A percentile compares a stretch with the other conserved stretches of the same genome.
Conservation (phyloP, 2,113 vertebrate genomes). For the Sinocyclocheilus anshuiensis region DNA sequence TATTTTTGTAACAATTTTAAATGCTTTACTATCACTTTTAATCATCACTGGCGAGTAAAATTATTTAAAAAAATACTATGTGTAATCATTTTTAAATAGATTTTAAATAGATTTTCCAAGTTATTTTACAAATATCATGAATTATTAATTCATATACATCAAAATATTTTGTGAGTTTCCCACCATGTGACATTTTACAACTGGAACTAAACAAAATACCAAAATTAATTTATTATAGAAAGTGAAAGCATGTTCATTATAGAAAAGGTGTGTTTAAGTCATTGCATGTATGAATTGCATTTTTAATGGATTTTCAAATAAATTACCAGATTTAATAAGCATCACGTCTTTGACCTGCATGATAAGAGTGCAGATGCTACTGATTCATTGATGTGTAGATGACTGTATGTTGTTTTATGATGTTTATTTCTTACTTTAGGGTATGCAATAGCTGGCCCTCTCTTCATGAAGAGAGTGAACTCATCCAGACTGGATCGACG, state of each 20-base stretch:
- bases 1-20: too few species aligned
- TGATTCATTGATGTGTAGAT: background rate
- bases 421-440: slow-evolving; percentile 81
- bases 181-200: too few species aligned
- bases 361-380: background rate
- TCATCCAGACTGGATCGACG: slow-evolving; percentile 83
- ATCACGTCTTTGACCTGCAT: background rate
- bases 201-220: too few species aligned
- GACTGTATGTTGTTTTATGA: background rate
- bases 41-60: too few species aligned
- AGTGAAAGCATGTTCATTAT: background rate
- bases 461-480: slow-evolving; percentile 85
- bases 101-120: too few species aligned
- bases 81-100: too few species aligned
- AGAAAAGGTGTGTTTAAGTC: background rate
- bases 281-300: background rate
- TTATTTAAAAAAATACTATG: too few species aligned
- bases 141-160: background rate
- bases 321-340: background rate
- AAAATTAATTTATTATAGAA: background rate
- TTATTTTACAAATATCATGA: too few species aligned
- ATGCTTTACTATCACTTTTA: too few species aligned
- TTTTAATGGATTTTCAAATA: background rate
- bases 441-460: slow-evolving; percentile 81
- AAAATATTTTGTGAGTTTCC: too few species aligned